Conservation (phyloP, 2,888 invertebrate species). For the Lasioglossum malachurum region DNA sequence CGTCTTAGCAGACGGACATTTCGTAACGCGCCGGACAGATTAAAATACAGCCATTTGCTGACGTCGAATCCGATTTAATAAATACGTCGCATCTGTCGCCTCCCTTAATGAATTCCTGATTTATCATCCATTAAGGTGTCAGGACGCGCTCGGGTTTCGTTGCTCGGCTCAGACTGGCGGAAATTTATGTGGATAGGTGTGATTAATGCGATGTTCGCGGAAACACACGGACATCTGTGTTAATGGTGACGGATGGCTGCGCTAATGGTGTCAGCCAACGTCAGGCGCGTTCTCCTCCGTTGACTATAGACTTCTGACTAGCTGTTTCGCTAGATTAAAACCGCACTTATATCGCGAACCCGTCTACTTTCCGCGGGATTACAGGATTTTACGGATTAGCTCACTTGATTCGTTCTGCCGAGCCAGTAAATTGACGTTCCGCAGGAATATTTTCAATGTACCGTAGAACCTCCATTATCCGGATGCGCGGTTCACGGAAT, state of each 20-base stretch:
- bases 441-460: not conserved
- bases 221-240: constrained; percentile 81
- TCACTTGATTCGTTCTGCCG: not conserved
- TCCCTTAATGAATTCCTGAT: constrained; percentile 76
- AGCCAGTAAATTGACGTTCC: constrained; percentile 1
- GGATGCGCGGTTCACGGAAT: not conserved
- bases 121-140: constrained; percentile 78
- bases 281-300: constrained; percentile 71
- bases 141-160: constrained; percentile 74
- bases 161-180: constrained; percentile 72
- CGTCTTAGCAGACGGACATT: constrained; percentile 9
- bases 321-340: constrained; percentile 58
- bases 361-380: constrained; percentile 24
- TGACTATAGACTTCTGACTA: constrained; percentile 62
- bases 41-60: constrained; percentile 70
- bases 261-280: constrained; percentile 80
- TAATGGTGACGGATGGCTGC: constrained; percentile 82
- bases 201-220: constrained; percentile 81
- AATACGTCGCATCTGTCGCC: constrained; percentile 72
- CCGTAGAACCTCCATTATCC: constrained; percentile 1
- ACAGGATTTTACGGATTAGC: constrained; percentile 29
- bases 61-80: constrained; percentile 73
- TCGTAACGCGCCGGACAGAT: constrained; percentile 52
- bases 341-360: constrained; percentile 36
- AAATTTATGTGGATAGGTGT: constrained; percentile 79